Base-by-base conservation (phyloP, 2,888 invertebrate species). In the Pediacus dermestoides region DNA sequence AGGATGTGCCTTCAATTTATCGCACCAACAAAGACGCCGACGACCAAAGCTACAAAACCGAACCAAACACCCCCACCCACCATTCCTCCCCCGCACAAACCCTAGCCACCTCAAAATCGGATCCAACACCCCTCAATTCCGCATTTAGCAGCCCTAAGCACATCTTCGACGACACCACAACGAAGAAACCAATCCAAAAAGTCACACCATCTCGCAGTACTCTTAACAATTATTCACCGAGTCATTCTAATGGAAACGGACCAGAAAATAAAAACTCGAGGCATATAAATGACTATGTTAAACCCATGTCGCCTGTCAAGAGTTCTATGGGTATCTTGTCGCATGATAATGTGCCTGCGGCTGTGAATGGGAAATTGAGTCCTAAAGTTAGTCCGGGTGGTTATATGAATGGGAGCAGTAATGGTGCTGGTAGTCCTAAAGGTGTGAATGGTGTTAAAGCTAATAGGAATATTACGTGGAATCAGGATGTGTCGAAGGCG, bases 201-300 rank as follows among this genome's bases (percentile, higher is more conserved):
- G 87, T 87, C 4, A 81, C 80, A 16, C 86, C 87, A 2, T 85
- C 86, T n/a, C 75, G 86, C 50, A 83, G 82, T 56, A 57, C 46
- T n/a, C n/a, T n/a, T n/a, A n/a, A n/a, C 6, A 52, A 53, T 18
- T 62, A 53, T 44, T 62, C 66, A 7, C 60, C 64, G 7, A 52
- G 33, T 25, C 56, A 61, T 38, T 42, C 27, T 8, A 42, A 35
- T 22, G 48, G 48, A 10, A 25, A 39, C 14, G 13, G 8, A 45
- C 38, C 14, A 34, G 30, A 23, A 34, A 66, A 10, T 11, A 25
- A 25, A 25, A 25, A 4, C 9, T 7, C 9, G 8, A 12, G 60
- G 35, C 51, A 51, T 26, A 68, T 70, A 26, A 69, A 68, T 39
- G 60, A 72, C 27, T 84, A 83, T 53, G 73, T 77, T 12, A 83